Percentiles rank a stretch among this genome's conserved stretches.
These are phyloP conservation scores for Acrocephalus kingi DNA, from an alignment of 2,113 vertebrate species.

Conservation along the genomic window DNA sequence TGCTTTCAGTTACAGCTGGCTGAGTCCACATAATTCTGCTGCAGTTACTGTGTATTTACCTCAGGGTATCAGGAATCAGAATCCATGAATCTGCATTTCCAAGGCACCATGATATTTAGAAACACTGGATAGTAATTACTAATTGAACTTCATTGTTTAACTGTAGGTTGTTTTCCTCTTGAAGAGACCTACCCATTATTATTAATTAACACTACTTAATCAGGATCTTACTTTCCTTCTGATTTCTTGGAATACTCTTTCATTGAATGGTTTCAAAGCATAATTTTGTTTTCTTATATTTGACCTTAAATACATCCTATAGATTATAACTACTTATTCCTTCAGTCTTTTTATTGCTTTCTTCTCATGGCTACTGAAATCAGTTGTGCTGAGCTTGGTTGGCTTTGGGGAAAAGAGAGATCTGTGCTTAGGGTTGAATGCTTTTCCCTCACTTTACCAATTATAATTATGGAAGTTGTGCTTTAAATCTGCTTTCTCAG, in stretches of 20 bases:
- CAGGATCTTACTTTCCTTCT: neutral
- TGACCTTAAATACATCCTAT: neutral
- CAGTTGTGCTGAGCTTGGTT: neutral
- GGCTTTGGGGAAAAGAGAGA: neutral
- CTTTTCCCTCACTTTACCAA: neutral
- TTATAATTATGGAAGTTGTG: neutral
- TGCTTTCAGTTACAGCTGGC: neutral
- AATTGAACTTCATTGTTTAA: neutral
- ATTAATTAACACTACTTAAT: conserved; percentile 1
- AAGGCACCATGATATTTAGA: neutral
- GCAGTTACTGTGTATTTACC: neutral
- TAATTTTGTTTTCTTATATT: neutral
- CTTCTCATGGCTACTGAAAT: neutral
- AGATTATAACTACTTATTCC: neutral
- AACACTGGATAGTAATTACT: neutral
- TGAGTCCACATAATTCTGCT: neutral
- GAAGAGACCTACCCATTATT: neutral
- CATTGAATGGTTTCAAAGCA: neutral
- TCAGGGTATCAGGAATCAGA: neutral
- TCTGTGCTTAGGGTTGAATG: neutral
- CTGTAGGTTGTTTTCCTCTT: neutral
- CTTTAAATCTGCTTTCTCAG: neutral
- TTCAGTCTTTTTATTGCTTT: neutral
- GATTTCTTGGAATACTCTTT: neutral
- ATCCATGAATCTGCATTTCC: neutral